Conservation (phyloP, 2,797 vertebrate genomes). For the Smutsia gigantea region DNA sequence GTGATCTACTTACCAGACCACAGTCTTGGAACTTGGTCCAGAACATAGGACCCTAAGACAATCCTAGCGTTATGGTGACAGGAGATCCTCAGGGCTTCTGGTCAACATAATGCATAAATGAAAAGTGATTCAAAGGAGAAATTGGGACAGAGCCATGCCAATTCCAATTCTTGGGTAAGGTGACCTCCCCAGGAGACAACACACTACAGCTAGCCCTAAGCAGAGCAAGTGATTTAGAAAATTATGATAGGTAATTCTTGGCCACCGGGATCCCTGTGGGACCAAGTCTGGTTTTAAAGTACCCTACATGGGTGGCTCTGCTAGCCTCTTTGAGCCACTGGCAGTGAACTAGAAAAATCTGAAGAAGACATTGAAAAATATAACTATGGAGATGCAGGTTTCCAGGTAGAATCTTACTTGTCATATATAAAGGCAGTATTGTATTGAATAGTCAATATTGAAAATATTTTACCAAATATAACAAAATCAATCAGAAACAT, state of each 20-base stretch:
- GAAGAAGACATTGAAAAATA: neutral
- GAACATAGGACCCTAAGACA: neutral
- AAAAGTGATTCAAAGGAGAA: neutral
- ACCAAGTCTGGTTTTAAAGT: neutral
- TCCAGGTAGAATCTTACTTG: neutral
- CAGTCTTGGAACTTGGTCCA: neutral
- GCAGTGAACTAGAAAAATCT: neutral
- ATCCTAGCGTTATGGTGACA: neutral
- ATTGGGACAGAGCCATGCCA: neutral
- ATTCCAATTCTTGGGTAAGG: neutral
- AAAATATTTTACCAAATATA: neutral
- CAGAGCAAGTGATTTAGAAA: neutral
- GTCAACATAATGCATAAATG: neutral
- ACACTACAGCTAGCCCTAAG: too few relatives aligned
- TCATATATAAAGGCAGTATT: neutral
- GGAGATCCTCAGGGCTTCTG: neutral
- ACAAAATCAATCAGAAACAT: neutral
- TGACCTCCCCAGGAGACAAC: too few relatives aligned
- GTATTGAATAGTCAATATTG: neutral
- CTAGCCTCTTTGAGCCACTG: neutral
- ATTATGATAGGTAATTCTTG: neutral
- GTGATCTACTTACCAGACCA: neutral
- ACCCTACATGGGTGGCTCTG: fast-evolving
- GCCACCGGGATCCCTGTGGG: neutral
- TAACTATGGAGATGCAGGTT: neutral